These are phyloP conservation scores for Machimus rusticus DNA, from an alignment of 2,888 invertebrate genomes.

Conservation along the genomic window DNA sequence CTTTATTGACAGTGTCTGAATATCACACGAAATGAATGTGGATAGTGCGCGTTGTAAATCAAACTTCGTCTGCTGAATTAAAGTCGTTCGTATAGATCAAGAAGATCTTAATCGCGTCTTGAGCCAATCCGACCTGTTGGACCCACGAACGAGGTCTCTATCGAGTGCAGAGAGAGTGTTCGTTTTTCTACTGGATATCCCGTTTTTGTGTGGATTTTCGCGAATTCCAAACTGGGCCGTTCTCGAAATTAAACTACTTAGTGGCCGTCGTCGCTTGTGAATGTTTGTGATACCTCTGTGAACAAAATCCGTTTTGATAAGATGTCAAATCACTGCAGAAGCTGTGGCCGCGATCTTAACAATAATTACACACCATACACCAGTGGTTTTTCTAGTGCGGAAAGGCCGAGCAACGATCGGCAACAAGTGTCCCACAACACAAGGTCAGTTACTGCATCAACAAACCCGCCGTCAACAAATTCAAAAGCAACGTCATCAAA, in stretches of 20 bases:
- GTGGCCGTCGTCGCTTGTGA: not conserved
- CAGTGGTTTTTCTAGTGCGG: constrained; percentile 60
- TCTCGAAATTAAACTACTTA: constrained; percentile 22
- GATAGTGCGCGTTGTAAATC: constrained; percentile 44
- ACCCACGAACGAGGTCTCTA: constrained; percentile 13
- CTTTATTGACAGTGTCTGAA: constrained; percentile 38
- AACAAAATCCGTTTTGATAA: constrained; percentile 43
- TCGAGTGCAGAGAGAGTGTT: constrained; percentile 21
- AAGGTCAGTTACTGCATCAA: constrained; percentile 42
- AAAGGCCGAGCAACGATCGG: constrained; percentile 56
- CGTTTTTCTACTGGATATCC: not conserved
- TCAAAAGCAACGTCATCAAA: constrained; percentile 16
- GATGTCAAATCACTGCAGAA: constrained; percentile 63
- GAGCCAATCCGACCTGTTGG: constrained; percentile 48
- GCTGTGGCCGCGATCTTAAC: constrained; percentile 63
- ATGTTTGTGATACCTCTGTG: constrained; percentile 22
- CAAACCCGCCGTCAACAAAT: not conserved
- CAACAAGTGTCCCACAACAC: constrained; percentile 43
- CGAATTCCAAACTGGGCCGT: constrained; percentile 7
- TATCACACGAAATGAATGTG: constrained; percentile 6
- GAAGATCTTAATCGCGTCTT: constrained; percentile 48
- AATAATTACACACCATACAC: constrained; percentile 63
- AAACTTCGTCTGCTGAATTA: constrained; percentile 43
- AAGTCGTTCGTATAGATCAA: constrained; percentile 44
- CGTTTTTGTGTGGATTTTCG: constrained; percentile 16